Evolutionary conservation across 2,888 invertebrate species (phyloP).

Genomic region (Toxonevra muliebris): DNA sequence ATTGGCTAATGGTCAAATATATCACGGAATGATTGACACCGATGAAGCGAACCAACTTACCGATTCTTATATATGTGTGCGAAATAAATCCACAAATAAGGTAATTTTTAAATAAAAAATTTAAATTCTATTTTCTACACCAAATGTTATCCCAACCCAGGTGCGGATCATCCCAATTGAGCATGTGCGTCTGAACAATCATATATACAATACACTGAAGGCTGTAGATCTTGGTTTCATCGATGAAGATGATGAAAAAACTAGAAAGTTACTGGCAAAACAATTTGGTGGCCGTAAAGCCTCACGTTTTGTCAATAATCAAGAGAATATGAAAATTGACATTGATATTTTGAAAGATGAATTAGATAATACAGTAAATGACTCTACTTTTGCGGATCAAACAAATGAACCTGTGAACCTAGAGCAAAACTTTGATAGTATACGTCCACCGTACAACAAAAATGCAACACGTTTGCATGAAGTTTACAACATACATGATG

Average conservation of each 20-base stretch:
- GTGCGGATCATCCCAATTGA: constrained; percentile 55
- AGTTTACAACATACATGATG: constrained; percentile 53
- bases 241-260: constrained; percentile 41
- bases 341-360: constrained; percentile 56
- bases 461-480: constrained; percentile 51
- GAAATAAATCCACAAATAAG: constrained; percentile 57
- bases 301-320: constrained; percentile 48
- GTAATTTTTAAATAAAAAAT: constrained; percentile 36
- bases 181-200: constrained; percentile 53
- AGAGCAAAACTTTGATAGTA: constrained; percentile 33
- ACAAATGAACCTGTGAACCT: constrained; percentile 39
- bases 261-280: constrained; percentile 49
- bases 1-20: constrained; percentile 48
- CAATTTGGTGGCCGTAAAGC: constrained; percentile 59
- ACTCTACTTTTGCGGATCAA: constrained; percentile 31
- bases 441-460: constrained; percentile 53
- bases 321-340: constrained; percentile 56
- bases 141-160: constrained; percentile 25
- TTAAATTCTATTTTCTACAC: background rate
- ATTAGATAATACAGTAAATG: constrained; percentile 53
- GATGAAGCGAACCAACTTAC: constrained; percentile 40
- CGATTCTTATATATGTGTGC: constrained; percentile 57
- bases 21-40: constrained; percentile 47
- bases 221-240: constrained; percentile 29
- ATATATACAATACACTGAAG: constrained; percentile 51